Percentiles rank a stretch among this genome's conserved stretches.
Evolutionary conservation across 1,140 invertebrate species (phyloP).

Genomic region (Eriocheir sinensis): DNA sequence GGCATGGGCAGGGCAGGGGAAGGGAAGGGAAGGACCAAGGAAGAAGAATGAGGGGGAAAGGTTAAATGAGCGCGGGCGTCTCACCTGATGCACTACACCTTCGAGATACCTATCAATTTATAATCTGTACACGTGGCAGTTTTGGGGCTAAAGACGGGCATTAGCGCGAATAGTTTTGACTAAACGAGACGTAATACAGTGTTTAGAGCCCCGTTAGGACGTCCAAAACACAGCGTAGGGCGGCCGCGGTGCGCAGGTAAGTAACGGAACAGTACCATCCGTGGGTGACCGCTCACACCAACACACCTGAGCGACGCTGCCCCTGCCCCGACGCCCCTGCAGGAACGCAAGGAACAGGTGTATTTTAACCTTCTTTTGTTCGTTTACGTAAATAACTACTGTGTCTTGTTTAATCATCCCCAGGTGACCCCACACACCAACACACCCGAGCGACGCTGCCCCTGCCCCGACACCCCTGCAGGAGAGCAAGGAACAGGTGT

Average conservation of each 20-base stretch:
- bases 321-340: too few species aligned
- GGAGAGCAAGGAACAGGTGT: too few species aligned
- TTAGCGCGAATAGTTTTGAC: slow-evolving; percentile 58
- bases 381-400: too few species aligned
- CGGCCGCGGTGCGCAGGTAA: slow-evolving; percentile 33
- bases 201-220: slow-evolving; percentile 51
- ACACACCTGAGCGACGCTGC: too few species aligned
- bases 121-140: neutral
- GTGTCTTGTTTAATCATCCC: too few species aligned
- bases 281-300: too few species aligned
- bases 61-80: slow-evolving; percentile 20
- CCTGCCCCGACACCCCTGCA: too few species aligned
- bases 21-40: neutral
- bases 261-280: slow-evolving; percentile 44
- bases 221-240: slow-evolving; percentile 36
- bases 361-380: too few species aligned
- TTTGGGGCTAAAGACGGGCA: slow-evolving; percentile 33
- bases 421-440: too few species aligned
- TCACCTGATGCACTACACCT: slow-evolving; percentile 25
- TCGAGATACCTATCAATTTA: slow-evolving; percentile 48
- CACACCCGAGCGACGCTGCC: too few species aligned
- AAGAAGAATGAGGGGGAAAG: neutral
- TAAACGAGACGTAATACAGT: slow-evolving; percentile 55
- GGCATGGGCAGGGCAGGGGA: neutral
- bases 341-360: too few species aligned